Conservation (phyloP, 1,140 invertebrate species). For the Artemia franciscana region DNA sequence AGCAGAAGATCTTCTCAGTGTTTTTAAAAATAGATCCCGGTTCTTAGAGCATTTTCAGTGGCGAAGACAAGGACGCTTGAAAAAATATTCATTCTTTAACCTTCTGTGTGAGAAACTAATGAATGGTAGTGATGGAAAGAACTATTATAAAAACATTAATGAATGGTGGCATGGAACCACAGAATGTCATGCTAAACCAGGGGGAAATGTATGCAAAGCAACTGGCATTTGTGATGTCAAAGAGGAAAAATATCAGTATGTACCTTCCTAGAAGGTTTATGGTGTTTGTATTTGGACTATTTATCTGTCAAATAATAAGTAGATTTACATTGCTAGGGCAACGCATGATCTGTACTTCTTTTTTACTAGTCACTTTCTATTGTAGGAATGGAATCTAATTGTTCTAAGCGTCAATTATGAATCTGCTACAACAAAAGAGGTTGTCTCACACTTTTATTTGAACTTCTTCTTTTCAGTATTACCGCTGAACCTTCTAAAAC, state of each 20-base stretch:
- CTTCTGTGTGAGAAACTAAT: neutral
- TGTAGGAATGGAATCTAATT: no score
- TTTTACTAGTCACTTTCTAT: no score
- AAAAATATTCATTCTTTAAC: neutral
- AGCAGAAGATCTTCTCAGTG: neutral
- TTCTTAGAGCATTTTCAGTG: neutral
- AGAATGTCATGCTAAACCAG: neutral
- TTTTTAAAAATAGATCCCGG: neutral
- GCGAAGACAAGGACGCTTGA: neutral
- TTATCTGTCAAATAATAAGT: no score
- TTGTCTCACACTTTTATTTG: no score
- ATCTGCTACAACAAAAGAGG: no score
- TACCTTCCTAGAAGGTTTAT: no score
- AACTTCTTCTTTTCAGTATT: no score
- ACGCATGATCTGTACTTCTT: no score
- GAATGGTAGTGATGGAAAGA: neutral
- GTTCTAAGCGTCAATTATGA: no score
- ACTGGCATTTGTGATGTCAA: neutral
- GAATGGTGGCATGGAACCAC: neutral
- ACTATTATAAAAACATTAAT: neutral
- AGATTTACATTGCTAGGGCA: no score
- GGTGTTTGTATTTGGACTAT: no score
- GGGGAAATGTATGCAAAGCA: neutral
- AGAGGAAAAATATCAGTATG: neutral
- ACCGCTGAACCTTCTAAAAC: no score